Base-by-base conservation (phyloP, 2,888 invertebrate genomes). In the Escarpia spicata region DNA sequence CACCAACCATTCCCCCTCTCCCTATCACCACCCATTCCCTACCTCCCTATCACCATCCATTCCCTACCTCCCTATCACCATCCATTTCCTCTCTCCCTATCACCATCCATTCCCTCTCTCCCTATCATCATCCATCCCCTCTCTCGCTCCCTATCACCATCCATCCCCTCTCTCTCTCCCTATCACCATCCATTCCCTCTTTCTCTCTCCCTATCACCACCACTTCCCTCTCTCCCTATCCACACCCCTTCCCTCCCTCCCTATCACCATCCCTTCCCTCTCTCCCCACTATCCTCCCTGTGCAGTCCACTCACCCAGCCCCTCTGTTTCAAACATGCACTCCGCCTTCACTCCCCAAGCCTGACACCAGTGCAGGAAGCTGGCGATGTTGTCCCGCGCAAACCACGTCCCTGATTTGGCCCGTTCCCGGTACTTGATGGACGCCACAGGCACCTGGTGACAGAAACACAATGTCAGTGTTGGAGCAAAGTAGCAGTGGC, bases 281-380 rank as follows among this genome's bases (percentile, higher is more conserved):
- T 26, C 26, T 26, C 26, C n/a, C 0, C 43, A 8, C 43, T 26
- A 15, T 91, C 15, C 15, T 8, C 91, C 91, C 43, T 37, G 26
- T 43, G 43, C n/a, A 9, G 3, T 15, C 10, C n/a, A 95, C 96
- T 96, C 96, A 98, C 98, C 98, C 94, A 98, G 97, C 96, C 98
- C 98, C 96, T 98, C 98, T 95, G 98, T 98, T 97, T 98, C 98
- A 96, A 98, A 98, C 91, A 98, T 97, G 93, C 98, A 97, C 96
- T 98, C 98, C 96, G 98, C 98, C 95, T 98, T 98, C 75, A 98
- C 98, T 91, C 98, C 98, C 92, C 98, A 97, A 92, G 98, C 97
- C 93, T 98, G 97, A 96, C 98, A 98, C 97, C 98, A 98, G 94
- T 98, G 98, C 95, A 98, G 97, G 96, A 98, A 98, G 97, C 98